Conservation (phyloP, 1,140 invertebrate genomes). For the Drosophila melanogaster region Release_6_plus_ISO1_MT NT_037436.4:14783501-14784000, state of each 20-base stretch:
- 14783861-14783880: slow-evolving; percentile 5
- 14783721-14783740: background rate
- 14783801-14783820: slow-evolving; percentile 35
- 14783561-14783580: slow-evolving; percentile 12
- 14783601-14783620: background rate
- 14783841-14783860: slow-evolving; percentile 20
- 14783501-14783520: slow-evolving; percentile 22
- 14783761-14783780: background rate
- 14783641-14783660: background rate
- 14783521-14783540: slow-evolving; percentile 32
- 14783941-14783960: slow-evolving; percentile 32
- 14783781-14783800: slow-evolving; percentile 3
- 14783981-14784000: slow-evolving; percentile 26
- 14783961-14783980: slow-evolving; percentile 1
- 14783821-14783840: slow-evolving; percentile 18
- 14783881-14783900: slow-evolving; percentile 31
- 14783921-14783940: slow-evolving; percentile 43
- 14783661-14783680: slow-evolving; percentile 2
- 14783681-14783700: background rate
- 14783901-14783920: slow-evolving; percentile 5
- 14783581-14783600: background rate
- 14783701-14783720: background rate
- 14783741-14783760: background rate
- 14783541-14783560: slow-evolving; percentile 9
- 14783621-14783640: background rate